Conservation (phyloP, 2,888 invertebrate species). For the Tachina fera region DNA sequence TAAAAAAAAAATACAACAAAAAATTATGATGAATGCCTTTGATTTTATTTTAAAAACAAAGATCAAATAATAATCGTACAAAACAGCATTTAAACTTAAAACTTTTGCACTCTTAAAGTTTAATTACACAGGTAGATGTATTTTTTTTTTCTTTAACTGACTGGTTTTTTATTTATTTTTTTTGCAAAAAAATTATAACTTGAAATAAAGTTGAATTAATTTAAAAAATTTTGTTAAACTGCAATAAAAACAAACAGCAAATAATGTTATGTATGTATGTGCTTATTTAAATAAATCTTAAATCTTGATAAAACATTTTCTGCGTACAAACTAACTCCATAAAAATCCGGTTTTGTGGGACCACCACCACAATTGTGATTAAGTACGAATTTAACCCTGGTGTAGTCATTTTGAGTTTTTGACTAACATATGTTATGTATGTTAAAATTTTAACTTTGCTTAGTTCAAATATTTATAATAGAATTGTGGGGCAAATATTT, state of each 20-base stretch:
- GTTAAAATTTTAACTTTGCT: too few species aligned
- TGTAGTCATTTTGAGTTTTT: too few species aligned
- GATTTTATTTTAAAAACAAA: slow-evolving; percentile 5
- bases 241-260: background rate
- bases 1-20: background rate
- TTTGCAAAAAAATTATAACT: background rate
- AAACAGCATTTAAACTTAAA: slow-evolving; percentile 37
- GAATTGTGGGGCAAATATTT: too few species aligned
- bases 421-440: too few species aligned
- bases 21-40: slow-evolving; percentile 17
- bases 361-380: too few species aligned
- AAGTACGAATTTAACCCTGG: too few species aligned
- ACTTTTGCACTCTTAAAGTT: slow-evolving; percentile 38
- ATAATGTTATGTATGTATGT: background rate
- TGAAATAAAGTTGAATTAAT: slow-evolving; percentile 1
- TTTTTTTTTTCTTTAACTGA: slow-evolving; percentile 2
- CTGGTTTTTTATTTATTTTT: slow-evolving; percentile 4
- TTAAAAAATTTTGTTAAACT: background rate
- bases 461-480: too few species aligned
- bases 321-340: too few species aligned
- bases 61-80: background rate
- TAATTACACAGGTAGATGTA: slow-evolving; percentile 16
- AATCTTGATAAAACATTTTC: background rate
- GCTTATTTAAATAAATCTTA: background rate
- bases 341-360: too few species aligned